Conservation (phyloP, 2,797 vertebrate species). For the Peromyscus nudipes region DNA sequence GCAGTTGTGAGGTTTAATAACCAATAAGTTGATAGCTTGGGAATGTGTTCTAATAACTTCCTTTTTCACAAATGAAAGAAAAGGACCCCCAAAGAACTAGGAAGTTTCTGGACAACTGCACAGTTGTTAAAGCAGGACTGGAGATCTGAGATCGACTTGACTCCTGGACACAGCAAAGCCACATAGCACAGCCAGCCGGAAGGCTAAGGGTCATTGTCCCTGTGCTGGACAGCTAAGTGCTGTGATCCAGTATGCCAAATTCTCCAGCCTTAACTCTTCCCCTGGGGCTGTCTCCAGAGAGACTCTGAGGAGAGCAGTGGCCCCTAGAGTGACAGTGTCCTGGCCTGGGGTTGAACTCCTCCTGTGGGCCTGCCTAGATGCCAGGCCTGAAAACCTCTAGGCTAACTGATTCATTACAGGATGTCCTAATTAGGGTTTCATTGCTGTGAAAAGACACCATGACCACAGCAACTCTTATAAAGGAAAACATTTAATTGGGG, state of each 20-base stretch:
- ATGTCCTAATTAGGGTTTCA: neutral
- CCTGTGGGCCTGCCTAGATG: no score
- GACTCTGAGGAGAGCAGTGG: neutral
- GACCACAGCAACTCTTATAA: neutral
- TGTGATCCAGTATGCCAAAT: neutral
- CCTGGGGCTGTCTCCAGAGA: neutral
- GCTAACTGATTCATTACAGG: neutral
- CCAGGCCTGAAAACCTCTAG: neutral
- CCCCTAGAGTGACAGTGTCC: neutral
- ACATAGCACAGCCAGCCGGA: neutral
- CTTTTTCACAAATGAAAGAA: conserved; percentile 68
- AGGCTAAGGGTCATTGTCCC: neutral
- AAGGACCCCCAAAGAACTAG: neutral
- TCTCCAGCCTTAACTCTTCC: neutral
- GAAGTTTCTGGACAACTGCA: neutral
- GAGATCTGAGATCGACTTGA: neutral
- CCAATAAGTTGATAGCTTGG: conserved; percentile 47
- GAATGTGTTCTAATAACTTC: conserved; percentile 57
- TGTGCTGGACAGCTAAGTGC: neutral
- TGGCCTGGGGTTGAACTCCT: neutral
- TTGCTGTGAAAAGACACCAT: neutral
- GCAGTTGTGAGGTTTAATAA: conserved; percentile 45
- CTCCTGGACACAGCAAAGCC: neutral
- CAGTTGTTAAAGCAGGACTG: neutral
- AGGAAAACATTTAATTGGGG: neutral